Base-by-base conservation (phyloP, 2,888 invertebrate species). In the Thumatha senex region DNA sequence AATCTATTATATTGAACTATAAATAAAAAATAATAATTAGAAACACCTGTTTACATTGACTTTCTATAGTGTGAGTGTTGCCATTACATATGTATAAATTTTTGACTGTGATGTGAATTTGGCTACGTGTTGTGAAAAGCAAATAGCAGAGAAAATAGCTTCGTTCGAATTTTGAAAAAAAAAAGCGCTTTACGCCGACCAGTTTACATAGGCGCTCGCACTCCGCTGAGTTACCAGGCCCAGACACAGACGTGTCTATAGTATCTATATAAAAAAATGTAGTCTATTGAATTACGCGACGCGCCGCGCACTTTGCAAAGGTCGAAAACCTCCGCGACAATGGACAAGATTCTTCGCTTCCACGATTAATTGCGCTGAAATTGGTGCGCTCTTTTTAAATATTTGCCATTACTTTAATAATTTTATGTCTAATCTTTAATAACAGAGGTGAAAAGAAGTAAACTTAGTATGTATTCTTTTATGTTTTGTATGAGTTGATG, bases 311-410 rank as follows among this genome's bases (percentile, higher is more conserved):
- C 67, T 71, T 67, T 61, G 68, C 74, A 75, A 74, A 83, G 86
- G 84, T 84, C 82, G 76, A 80, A 71, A 76, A 82, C 85, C 86
- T 77, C 76, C 48, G 60, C 69, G 74, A 84, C 82, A 84, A 84
- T 82, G 72, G 76, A 67, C 72, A 74, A 76, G 77, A 77, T 74
- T 77, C 74, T 66, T 70, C 18, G 18, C 18, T 24, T 24, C 62
- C 76, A 76, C 74, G 74, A 67, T 72, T 76, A 76, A 80, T 76
- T 76, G 72, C 72, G 66, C 58, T 68, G 56, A 24, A 42, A 34
- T 46, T 40, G 1, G 48, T 46, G 41, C 44, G 41, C 8, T 12
- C 29, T 11, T 33, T 39, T 40, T 10, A 10, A 48, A 38, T 45
- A 36, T 52, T 48, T 52, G 35, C 18, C 18, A 24, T 24, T 31